Conservation (phyloP, 2,113 vertebrate species). For the Morone chrysops region DNA sequence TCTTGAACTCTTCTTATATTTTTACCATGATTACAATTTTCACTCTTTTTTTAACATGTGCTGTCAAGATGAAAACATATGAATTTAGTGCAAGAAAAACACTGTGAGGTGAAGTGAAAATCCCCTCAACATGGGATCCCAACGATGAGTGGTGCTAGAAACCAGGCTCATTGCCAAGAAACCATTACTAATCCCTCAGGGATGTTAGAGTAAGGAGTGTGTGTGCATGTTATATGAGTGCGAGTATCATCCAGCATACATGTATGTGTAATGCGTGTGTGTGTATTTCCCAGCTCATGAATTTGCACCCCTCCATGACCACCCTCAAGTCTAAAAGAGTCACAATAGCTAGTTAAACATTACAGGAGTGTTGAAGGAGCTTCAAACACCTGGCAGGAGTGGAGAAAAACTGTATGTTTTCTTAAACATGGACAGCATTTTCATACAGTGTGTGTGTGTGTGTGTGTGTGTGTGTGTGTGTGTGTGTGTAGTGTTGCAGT, state of each 20-base stretch:
- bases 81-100: conserved; percentile 67
- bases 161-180: conserved; percentile 70
- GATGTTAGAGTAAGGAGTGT: conserved; percentile 64
- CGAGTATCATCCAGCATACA: conserved; percentile 45
- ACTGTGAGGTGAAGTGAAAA: conserved; percentile 66
- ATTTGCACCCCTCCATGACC: conserved; percentile 38
- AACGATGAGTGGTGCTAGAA: conserved; percentile 73
- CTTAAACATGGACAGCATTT: conserved; percentile 8
- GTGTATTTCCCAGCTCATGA: conserved; percentile 29
- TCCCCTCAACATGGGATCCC: conserved; percentile 68
- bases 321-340: conserved; percentile 35
- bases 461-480: background rate
- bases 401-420: conserved; percentile 17
- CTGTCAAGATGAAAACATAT: conserved; percentile 58
- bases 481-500: background rate
- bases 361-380: conserved; percentile 31
- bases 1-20: conserved; percentile 52
- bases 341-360: conserved; percentile 72
- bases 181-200: conserved; percentile 72
- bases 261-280: conserved; percentile 25
- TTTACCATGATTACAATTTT: conserved; percentile 48
- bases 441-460: background rate
- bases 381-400: conserved; percentile 53
- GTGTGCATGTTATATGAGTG: conserved; percentile 51
- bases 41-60: conserved; percentile 50